Evolutionary conservation across 2,113 vertebrate genomes (phyloP), one percentile per base, ranked within the genome.

Genomic region (Sander lucioperca): DNA sequence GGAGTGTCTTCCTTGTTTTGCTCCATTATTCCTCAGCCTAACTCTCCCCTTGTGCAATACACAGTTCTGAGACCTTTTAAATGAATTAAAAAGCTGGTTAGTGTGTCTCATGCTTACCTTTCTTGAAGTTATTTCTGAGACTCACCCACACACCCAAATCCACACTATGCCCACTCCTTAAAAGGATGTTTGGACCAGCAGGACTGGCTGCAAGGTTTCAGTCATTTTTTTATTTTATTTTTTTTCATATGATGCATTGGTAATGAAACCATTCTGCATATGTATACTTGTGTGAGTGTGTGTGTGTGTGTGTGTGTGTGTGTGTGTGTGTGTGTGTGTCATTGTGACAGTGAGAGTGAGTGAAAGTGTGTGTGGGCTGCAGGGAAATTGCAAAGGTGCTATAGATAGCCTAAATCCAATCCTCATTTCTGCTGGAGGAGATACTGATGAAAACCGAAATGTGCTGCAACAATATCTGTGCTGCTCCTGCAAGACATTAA

Each of bases 401-500:
- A 83, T 90, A 81, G 88, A 90, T 92, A 90, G 83, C 79, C 78
- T 92, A 72, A 91, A 91, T 91, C 85, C 87, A 91, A 91, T 89
- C 86, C 77, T 76, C 12, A 86, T 82, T 87, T 73, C 89, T 86
- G 78, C 80, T 82, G 64, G 73, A 81, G 77, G 78, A 86, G 84
- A 93, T 92, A 89, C 81, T 87, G 93, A 94, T 95, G 93, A 93
- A 91, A 94, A 85, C 74, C 5, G 50, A 85, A 91, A 94, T 93
- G 82, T 71, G 77, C 71, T 86, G 76, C n/a, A 87, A 90, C 91
- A 93, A 84, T 90, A 88, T 88, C 86, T 85, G 58, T 68, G 73
- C 81, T 79, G 67, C 81, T 91, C 57, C 75, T 86, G 75, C 39
- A 21, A 73, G 82, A 86, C 74, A 74, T 87, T 72, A 58, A 86